Percentiles rank a stretch among this genome's conserved stretches.
These are phyloP conservation scores for Drosophila flavopinicola DNA, from an alignment of 2,888 invertebrate genomes.

Conservation along the genomic window DNA sequence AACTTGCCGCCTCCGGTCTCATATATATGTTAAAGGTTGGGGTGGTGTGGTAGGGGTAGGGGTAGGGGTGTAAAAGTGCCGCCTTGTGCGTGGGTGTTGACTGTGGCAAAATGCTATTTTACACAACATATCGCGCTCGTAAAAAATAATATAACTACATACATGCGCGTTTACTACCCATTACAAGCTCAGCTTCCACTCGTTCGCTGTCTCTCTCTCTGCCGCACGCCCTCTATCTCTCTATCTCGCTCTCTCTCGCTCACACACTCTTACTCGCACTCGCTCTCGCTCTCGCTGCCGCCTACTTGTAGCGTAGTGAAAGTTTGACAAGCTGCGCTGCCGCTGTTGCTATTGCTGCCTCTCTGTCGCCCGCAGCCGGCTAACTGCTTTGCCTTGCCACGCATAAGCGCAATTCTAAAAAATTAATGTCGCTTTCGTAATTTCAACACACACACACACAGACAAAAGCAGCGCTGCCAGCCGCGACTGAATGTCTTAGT, in stretches of 20 bases:
- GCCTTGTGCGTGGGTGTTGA: conserved; percentile 11
- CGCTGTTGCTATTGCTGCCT: conserved; percentile 3
- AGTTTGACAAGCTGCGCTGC: conserved; percentile 60
- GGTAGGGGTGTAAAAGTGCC: not conserved
- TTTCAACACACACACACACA: conserved; percentile 66
- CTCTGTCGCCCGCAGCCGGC: conserved; percentile 1
- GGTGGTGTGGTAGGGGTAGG: not conserved
- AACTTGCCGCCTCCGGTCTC: conserved; percentile 5
- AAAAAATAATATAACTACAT: conserved; percentile 79
- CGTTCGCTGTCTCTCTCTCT: not conserved
- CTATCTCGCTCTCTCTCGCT: not conserved
- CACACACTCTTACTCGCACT: not conserved
- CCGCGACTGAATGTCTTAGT: conserved; percentile 57
- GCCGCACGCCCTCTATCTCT: not conserved
- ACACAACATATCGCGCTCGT: conserved; percentile 77
- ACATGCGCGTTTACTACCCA: conserved; percentile 72
- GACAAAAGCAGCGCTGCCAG: conserved; percentile 23
- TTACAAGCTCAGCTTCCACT: conserved; percentile 48
- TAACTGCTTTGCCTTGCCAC: conserved; percentile 57
- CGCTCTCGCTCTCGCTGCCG: not conserved
- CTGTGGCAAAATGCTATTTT: conserved; percentile 61
- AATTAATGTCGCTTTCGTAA: conserved; percentile 81
- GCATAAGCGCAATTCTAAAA: conserved; percentile 79
- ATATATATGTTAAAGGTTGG: not conserved
- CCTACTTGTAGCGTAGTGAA: conserved; percentile 38